Evolutionary conservation across 2,797 vertebrate species (phyloP).

Genomic region (Tokudaia muenninki): DNA sequence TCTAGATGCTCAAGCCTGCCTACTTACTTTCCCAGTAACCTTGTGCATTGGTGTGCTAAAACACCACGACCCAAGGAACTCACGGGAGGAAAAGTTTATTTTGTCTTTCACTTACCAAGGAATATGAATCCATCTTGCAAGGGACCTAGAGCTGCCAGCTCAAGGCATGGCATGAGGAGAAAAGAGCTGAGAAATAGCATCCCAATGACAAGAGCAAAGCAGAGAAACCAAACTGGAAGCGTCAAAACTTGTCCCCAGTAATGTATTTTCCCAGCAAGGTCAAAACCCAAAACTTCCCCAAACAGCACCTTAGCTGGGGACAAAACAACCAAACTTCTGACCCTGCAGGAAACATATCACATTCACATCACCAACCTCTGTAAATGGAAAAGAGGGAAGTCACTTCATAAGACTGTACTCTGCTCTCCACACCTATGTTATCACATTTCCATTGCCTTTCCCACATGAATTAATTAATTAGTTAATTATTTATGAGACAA

Average conservation of each 20-base stretch:
- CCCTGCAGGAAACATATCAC: background rate
- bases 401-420: background rate
- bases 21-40: background rate
- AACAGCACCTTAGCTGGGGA: too few species aligned
- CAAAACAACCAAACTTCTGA: background rate
- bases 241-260: too few species aligned
- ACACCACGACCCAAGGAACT: background rate
- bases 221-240: too few species aligned
- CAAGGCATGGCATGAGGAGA: background rate
- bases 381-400: background rate
- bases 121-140: background rate
- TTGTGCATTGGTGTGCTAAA: background rate
- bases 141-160: background rate
- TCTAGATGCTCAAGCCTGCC: too few species aligned
- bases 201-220: background rate
- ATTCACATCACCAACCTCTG: background rate
- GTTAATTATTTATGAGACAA: too few species aligned
- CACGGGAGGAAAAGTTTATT: background rate
- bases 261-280: background rate
- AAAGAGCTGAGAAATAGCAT: background rate
- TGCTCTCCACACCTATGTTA: background rate
- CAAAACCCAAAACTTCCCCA: background rate
- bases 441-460: accelerated
- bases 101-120: background rate
- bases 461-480: too few species aligned